Percentiles rank a stretch among this genome's conserved stretches.
Evolutionary conservation across 2,113 vertebrate genomes (phyloP).

Genomic region (Chaetops frenatus): DNA sequence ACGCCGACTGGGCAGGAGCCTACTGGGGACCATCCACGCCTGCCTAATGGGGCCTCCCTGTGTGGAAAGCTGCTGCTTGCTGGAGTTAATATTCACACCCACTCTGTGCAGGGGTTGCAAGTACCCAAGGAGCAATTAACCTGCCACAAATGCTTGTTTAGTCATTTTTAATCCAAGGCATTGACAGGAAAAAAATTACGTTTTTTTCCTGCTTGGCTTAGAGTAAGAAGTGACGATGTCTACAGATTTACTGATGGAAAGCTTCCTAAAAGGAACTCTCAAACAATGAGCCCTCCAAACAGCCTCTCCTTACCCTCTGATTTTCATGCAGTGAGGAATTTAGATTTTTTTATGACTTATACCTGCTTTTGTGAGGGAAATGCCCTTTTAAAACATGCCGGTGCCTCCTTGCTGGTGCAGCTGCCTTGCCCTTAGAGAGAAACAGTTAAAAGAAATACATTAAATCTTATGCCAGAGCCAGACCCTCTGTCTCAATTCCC

Average conservation of each 20-base stretch:
- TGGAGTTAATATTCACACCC: conserved; percentile 31
- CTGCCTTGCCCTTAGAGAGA: not conserved
- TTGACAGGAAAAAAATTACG: not conserved
- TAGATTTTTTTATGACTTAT: not conserved
- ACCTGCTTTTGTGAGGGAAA: not conserved
- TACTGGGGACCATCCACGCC: not conserved
- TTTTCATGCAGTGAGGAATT: not conserved
- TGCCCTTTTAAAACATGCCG: not conserved
- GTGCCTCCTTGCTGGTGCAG: not conserved
- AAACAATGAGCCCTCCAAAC: not conserved
- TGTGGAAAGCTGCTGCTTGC: not conserved
- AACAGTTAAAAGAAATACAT: conserved; percentile 12
- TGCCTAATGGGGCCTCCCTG: not conserved
- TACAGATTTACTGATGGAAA: not conserved
- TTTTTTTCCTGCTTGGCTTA: not conserved
- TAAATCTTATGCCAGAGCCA: not conserved
- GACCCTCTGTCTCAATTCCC: not conserved
- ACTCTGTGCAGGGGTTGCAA: conserved; percentile 3
- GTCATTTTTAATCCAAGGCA: conserved; percentile 23
- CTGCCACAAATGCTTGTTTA: conserved; percentile 22
- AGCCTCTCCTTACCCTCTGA: not conserved
- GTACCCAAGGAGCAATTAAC: conserved; percentile 29
- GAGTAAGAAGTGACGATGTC: not conserved
- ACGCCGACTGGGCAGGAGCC: not conserved
- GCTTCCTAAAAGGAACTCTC: not conserved